A percentile compares a stretch with the other conserved stretches of the same genome.
Conservation (phyloP, 1,140 invertebrate genomes). For the Luehdorfia chinensis region DNA sequence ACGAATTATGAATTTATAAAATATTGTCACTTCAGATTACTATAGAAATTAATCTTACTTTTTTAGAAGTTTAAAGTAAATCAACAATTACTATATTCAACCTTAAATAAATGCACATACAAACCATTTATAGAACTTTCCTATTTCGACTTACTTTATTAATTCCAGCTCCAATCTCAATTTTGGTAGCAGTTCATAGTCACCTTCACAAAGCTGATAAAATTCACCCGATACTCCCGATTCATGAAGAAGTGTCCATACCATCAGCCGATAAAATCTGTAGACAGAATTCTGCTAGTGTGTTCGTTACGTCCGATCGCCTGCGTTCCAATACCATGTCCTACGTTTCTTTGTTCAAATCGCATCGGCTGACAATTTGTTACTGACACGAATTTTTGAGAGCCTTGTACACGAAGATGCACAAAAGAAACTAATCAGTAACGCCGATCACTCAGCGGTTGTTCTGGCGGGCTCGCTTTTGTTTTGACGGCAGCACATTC, state of each 20-base stretch:
- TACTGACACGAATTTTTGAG: slow-evolving; percentile 11
- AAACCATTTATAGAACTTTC: too few relatives aligned
- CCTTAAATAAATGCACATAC: too few relatives aligned
- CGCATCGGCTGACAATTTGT: slow-evolving; percentile 6
- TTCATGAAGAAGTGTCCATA: slow-evolving; percentile 1
- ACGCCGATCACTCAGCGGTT: background rate
- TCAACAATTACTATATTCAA: too few relatives aligned
- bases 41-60: too few relatives aligned
- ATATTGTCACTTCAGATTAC: too few relatives aligned
- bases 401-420: background rate
- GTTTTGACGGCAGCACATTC: too few relatives aligned
- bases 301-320: background rate
- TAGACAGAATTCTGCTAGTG: slow-evolving; percentile 9
- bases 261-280: slow-evolving; percentile 4
- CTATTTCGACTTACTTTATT: too few relatives aligned
- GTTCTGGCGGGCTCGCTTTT: too few relatives aligned
- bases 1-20: too few relatives aligned
- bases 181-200: slow-evolving; percentile 1
- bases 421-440: background rate
- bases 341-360: slow-evolving; percentile 10
- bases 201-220: slow-evolving; percentile 5
- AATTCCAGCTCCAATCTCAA: too few relatives aligned
- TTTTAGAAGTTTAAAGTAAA: too few relatives aligned
- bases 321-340: slow-evolving; percentile 9
- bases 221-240: background rate